A percentile compares a stretch with the other conserved stretches of the same genome.
Conservation (phyloP, 2,113 vertebrate species). For the Myxocyprinus asiaticus region DNA sequence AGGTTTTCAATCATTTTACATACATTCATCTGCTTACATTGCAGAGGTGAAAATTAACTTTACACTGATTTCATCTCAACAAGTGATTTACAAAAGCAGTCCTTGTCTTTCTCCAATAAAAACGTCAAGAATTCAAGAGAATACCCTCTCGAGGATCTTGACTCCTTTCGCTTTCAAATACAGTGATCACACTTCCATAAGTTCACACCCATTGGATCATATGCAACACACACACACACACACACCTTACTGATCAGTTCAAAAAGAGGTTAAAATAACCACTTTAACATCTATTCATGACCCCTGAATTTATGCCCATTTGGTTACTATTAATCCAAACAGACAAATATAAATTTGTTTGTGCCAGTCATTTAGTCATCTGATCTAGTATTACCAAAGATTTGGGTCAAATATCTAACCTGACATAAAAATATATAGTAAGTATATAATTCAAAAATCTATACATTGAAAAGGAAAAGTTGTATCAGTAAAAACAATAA, state of each 20-base stretch:
- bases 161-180: not conserved
- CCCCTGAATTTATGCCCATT: not conserved
- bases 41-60: slow-evolving; percentile 24
- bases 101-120: not conserved
- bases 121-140: no score
- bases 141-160: not conserved
- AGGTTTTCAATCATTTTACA: slow-evolving; percentile 48
- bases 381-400: slow-evolving; percentile 14
- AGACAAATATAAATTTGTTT: not conserved
- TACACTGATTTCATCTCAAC: slow-evolving; percentile 1
- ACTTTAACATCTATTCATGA: not conserved
- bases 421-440: slow-evolving; percentile 4
- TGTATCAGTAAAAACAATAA: not conserved
- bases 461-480: slow-evolving; percentile 10
- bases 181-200: slow-evolving; percentile 18
- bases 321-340: slow-evolving; percentile 5
- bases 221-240: slow-evolving; percentile 16
- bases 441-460: not conserved
- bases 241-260: not conserved
- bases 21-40: slow-evolving; percentile 47
- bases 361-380: not conserved
- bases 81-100: slow-evolving; percentile 21
- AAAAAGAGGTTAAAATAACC: slow-evolving; percentile 18
- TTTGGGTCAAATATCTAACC: slow-evolving; percentile 9
- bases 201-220: slow-evolving; percentile 3